Evolutionary conservation across 2,888 invertebrate species (phyloP), one percentile per base, ranked within the genome.

Genomic region (Plagodis dolabraria): DNA sequence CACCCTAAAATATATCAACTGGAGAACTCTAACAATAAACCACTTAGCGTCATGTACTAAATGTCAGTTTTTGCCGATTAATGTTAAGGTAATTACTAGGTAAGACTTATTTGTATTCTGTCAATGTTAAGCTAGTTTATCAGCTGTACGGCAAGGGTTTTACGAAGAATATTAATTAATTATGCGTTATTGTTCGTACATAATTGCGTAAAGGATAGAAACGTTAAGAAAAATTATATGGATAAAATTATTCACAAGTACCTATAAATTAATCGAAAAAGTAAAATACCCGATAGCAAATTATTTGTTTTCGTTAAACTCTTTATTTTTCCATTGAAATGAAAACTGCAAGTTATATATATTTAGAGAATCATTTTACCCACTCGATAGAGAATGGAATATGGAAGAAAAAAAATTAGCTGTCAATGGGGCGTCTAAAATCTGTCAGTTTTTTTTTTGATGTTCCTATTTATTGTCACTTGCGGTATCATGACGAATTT

Each of bases 51-150:
- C 56, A 47, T 52, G 48, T 57, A 38, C 46, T 11, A 60, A 53
- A 57, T 46, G 60, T 47, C 35, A 53, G 12, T 61, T 61, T 56
- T 57, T 57, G 46, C 46, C 34, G 50, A 50, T 34, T 0, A 45
- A 49, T 42, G 49, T 51, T 47, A 43, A 34, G 33, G 45, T 49
- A 57, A 53, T 56, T 56, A 52, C 33, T 10, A 43, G 6, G 12
- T 5, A 47, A 35, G 33, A 6, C 55, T 61, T 53, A 61, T 61
- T 61, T 57, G 60, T 61, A 61, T 56, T 45, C 60, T 48, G 56
- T 50, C 48, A 57, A 42, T 35, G 45, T 5, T 7, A 22, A 34
- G 56, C 60, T 53, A 42, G 53, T 36, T 53, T 12, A 60, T 53
- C 45, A 52, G 43, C 56, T 56, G 12, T 36, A 38, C n/a, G 38